Conservation (phyloP, 2,888 invertebrate species). For the Lycocerus yunnanus region DNA sequence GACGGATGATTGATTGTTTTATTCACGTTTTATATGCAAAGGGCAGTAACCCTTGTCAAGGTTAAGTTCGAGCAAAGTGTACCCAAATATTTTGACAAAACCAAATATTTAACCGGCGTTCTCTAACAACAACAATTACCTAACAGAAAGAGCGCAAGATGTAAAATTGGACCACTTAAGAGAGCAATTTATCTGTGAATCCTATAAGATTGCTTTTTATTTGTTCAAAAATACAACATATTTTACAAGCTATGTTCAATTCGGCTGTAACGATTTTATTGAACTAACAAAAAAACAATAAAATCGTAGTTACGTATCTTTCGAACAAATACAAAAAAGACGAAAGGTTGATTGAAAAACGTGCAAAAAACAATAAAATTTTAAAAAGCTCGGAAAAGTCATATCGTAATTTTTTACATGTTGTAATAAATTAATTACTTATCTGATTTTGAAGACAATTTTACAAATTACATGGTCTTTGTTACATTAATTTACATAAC, state of each 20-base stretch:
- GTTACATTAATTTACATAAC: background rate
- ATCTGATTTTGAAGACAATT: background rate
- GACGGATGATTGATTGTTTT: slow-evolving; percentile 14
- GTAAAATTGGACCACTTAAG: background rate
- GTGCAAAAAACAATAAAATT: background rate
- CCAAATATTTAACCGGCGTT: background rate
- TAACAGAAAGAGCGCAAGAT: background rate
- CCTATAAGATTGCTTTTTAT: background rate
- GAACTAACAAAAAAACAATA: background rate
- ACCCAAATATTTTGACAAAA: background rate
- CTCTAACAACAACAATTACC: background rate
- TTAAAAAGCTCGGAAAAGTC: background rate
- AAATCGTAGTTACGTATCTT: background rate
- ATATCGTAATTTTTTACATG: too few relatives aligned
- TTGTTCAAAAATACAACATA: background rate
- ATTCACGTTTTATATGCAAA: background rate
- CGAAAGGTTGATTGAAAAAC: background rate
- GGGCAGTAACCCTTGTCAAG: slow-evolving; percentile 1
- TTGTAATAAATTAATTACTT: background rate
- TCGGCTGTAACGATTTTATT: background rate
- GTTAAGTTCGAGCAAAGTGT: background rate
- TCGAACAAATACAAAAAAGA: background rate
- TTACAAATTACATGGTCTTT: background rate
- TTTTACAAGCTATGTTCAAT: background rate
- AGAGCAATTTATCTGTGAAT: background rate